Evolutionary conservation across 2,113 vertebrate genomes (phyloP).

Genomic region (Pavo muticus): DNA sequence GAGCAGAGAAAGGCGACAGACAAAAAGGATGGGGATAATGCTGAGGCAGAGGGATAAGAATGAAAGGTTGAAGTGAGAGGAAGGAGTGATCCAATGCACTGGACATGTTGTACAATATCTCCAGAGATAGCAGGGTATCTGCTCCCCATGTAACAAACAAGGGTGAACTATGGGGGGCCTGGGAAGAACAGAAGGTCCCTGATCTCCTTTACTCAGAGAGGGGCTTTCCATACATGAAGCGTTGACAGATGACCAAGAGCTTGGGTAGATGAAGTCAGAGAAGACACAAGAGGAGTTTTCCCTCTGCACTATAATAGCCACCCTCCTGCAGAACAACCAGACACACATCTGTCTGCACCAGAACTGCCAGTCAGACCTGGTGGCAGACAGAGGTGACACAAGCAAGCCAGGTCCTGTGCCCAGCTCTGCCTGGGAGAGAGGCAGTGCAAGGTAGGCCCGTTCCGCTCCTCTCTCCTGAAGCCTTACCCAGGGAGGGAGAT

Average conservation of each 20-base stretch:
- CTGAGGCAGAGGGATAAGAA: not conserved
- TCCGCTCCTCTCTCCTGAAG: not conserved
- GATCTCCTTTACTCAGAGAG: not conserved
- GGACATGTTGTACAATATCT: not conserved
- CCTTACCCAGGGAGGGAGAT: not conserved
- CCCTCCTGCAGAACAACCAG: not conserved
- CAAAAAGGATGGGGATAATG: not conserved
- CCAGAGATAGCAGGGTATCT: rapidly evolving
- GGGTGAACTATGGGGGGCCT: not conserved
- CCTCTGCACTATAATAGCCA: not conserved
- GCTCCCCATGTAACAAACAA: not conserved
- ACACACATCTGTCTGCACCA: not conserved
- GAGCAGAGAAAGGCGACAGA: not conserved
- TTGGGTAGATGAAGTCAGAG: not conserved
- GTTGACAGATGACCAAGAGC: rapidly evolving
- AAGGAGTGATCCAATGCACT: not conserved
- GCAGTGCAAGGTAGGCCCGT: not conserved
- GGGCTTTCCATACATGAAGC: not conserved
- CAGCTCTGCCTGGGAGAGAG: not conserved
- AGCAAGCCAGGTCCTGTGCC: not conserved
- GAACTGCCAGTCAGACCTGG: not conserved
- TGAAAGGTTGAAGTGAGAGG: not conserved
- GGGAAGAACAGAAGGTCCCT: not conserved
- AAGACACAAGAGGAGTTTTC: not conserved
- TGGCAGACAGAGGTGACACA: not conserved